Evolutionary conservation across 2,888 invertebrate genomes (phyloP), one percentile per base, ranked within the genome.

Genomic region (Torymus aiolomorphi): DNA sequence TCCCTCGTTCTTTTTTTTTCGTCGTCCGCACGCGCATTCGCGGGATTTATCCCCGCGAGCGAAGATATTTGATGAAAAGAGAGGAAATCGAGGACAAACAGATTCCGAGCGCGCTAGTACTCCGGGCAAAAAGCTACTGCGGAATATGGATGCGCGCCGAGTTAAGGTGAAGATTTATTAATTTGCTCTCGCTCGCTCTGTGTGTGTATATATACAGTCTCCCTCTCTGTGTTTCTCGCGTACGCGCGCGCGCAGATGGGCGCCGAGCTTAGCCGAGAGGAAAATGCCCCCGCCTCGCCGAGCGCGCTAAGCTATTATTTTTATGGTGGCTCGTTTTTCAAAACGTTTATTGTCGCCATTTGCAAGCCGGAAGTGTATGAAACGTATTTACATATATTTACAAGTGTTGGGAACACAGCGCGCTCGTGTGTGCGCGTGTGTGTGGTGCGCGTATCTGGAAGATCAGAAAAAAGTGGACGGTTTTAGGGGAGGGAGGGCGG

Each of bases 21-120:
- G 8, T 31, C 20, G 16, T 51, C 16, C 52, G 57, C 70, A 10
- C 16, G 62, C 67, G 14, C 67, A 31, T 31, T 31, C 31, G 52
- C 56, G 61, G 42, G 62, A 72, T 67, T 72, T 75, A 76, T 71
- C 61, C 73, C 8, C 49, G 63, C 69, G 62, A 59, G 51, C 51
- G 72, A 72, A 76, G 67, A 72, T 72, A 77, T 80, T 83, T 71
- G 72, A 78, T 74, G 75, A 79, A 67, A 69, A 16, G 59, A 66
- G 18, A 14, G 42, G 62, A 75, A 70, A 76, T 65, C 20, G 63
- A 76, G 69, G 65, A 77, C 65, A 76, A 76, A 63, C 69, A 63
- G 70, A 71, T 71, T 70, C 18, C 52, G 51, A 51, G 57, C 51
- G 65, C 42, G 18, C 51, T 57, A 31, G 31, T 62, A 56, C 56